Evolutionary conservation across 1,140 invertebrate species (phyloP).

Genomic region (Heliothis virescens): DNA sequence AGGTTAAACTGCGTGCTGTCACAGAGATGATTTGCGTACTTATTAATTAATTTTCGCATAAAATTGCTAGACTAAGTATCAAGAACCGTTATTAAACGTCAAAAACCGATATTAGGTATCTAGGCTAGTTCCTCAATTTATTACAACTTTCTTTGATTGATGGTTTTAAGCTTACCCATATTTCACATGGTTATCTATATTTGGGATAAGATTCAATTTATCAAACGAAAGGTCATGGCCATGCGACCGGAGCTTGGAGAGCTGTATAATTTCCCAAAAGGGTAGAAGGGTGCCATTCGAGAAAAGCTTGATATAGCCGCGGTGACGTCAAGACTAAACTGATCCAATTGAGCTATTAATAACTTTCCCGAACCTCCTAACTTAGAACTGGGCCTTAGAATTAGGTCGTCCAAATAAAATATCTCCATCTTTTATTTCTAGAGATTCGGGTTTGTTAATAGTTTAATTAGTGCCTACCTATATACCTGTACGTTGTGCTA

Average conservation of each 20-base stretch:
- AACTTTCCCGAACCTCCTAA: background rate
- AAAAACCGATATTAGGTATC: background rate
- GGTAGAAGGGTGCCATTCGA: slow-evolving; percentile 27
- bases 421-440: too few relatives aligned
- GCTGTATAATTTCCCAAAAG: slow-evolving; percentile 39
- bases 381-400: slow-evolving; percentile 1
- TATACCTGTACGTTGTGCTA: too few relatives aligned
- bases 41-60: too few relatives aligned
- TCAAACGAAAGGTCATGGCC: slow-evolving; percentile 42
- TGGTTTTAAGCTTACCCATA: too few relatives aligned
- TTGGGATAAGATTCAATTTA: slow-evolving; percentile 32
- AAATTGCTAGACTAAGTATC: too few relatives aligned
- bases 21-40: too few relatives aligned
- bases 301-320: slow-evolving; percentile 10
- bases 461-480: background rate
- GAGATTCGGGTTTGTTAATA: too few relatives aligned
- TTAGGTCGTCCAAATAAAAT: background rate
- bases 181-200: background rate
- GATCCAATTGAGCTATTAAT: slow-evolving; percentile 1
- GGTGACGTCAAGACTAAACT: slow-evolving; percentile 23
- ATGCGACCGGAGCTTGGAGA: slow-evolving; percentile 1
- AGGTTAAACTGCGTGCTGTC: too few relatives aligned
- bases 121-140: too few relatives aligned
- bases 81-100: background rate
- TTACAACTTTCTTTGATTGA: too few relatives aligned